Base-by-base conservation (phyloP, 2,797 vertebrate species). In the Eidolon dupreanum region DNA sequence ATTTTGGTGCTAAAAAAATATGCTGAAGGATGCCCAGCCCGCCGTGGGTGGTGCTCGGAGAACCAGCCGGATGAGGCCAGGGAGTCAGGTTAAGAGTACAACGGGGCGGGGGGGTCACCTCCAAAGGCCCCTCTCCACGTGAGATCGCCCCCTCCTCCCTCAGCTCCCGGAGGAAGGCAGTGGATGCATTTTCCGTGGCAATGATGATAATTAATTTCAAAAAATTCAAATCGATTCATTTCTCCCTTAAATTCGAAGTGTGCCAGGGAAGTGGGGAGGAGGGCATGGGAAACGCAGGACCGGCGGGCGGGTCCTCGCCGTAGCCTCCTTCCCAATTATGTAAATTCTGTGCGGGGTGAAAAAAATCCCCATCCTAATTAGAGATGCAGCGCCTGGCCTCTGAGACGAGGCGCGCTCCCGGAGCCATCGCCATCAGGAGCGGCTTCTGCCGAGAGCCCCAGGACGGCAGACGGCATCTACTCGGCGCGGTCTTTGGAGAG, bases 1-100 rank as follows among this genome's bases (percentile, higher is more conserved):
- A 98, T 99, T 98, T 98, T 98, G 95, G 98, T 97, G 98, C 97
- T 98, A 97, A 98, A 98, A 98, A 98, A 98, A 49, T 5, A 96
- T 97, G 97, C 96, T 97, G 95, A 98, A 97, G 96, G 97, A 97
- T 96, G 95, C 97, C 98, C 93, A 55, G 86, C 97, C 92, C 65
- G 2, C 96, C 96, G 28, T 57, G 84, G 97, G 97, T 65, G 94
- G 79, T 93, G 91, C 89, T 70, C 51, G 81, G 95, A 98, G 97
- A 96, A 94, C 71, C 75, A 83, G 93, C 88, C 59, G 89, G 95
- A 95, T 74, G 95, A 95, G 96, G 95, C 95, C 74, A 94, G 94
- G 82, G 79, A 68, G 73, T 66, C 17, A 61, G 66, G 5, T 63
- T 53, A 71, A 88, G 96, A 94, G 97, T 57, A 83, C 90, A 49